phyloP scores from a whole-genome alignment of 1,140 invertebrate genomes.

The Heliconius nattereri region DNA sequence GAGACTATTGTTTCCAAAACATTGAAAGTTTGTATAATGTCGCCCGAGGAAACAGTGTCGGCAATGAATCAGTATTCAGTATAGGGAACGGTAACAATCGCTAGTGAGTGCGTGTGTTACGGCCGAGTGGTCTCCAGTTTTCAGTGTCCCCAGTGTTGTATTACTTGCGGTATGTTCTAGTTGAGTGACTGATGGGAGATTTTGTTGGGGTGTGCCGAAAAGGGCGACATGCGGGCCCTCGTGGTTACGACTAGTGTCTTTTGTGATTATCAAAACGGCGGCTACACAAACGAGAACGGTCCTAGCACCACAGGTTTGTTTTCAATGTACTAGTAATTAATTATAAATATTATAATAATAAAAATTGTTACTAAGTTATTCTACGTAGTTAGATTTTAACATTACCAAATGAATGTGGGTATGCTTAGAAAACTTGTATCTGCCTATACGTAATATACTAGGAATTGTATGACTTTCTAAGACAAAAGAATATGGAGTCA shows the following conservation, averaged over 20 bases:
- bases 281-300: slow-evolving; percentile 57
- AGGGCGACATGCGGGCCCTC: slow-evolving; percentile 68
- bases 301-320: slow-evolving; percentile 65
- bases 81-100: slow-evolving; percentile 64
- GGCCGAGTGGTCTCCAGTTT: slow-evolving; percentile 63
- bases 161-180: slow-evolving; percentile 49
- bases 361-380: too few relatives aligned
- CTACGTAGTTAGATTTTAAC: not conserved
- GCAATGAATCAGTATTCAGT: slow-evolving; percentile 53
- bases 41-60: slow-evolving; percentile 54
- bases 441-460: too few relatives aligned
- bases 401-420: not conserved
- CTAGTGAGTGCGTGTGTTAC: slow-evolving; percentile 67
- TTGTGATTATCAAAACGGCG: slow-evolving; percentile 69
- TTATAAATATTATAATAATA: not conserved
- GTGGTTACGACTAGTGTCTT: slow-evolving; percentile 60
- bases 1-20: slow-evolving; percentile 66
- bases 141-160: slow-evolving; percentile 63
- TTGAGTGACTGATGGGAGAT: slow-evolving; percentile 71
- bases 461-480: not conserved
- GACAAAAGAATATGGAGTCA: too few relatives aligned
- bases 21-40: slow-evolving; percentile 61
- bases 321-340: not conserved
- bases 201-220: slow-evolving; percentile 51
- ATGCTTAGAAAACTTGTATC: not conserved